Evolutionary conservation across 2,888 invertebrate genomes (phyloP).

Genomic region (Cephus runcator): DNA sequence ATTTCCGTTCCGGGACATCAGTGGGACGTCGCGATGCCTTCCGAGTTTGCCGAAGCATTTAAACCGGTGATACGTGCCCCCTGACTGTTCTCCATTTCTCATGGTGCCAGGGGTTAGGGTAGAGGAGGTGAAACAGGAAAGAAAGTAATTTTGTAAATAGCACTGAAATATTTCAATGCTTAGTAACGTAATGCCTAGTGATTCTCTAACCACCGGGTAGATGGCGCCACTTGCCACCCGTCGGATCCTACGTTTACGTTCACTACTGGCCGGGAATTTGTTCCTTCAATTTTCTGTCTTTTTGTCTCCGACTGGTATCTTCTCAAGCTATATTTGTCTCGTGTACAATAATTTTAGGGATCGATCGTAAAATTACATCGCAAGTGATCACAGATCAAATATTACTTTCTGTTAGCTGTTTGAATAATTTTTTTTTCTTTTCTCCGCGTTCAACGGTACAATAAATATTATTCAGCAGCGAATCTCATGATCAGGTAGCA

Average conservation of each 20-base stretch:
- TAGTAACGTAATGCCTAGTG: conserved; percentile 20
- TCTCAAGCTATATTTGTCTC: too few species aligned
- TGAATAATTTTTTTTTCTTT: background rate
- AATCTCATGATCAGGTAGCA: background rate
- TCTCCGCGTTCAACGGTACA: background rate
- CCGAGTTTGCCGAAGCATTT: background rate
- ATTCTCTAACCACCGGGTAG: conserved; percentile 33
- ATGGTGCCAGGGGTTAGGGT: background rate
- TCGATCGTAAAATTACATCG: too few species aligned
- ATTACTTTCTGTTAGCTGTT: too few species aligned
- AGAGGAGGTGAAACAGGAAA: conserved; percentile 5
- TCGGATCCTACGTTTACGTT: conserved; percentile 42
- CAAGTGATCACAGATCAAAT: too few species aligned
- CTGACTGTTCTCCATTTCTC: background rate
- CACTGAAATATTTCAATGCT: conserved; percentile 23
- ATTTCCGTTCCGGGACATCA: background rate
- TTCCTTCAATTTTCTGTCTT: background rate
- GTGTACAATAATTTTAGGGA: too few species aligned
- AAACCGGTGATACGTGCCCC: background rate
- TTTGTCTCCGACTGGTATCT: too few species aligned
- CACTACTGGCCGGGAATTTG: background rate
- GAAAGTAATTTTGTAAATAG: conserved; percentile 32
- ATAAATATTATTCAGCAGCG: background rate
- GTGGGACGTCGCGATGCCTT: background rate
- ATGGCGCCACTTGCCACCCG: conserved; percentile 52